Evolutionary conservation across 1,140 invertebrate genomes (phyloP), one percentile per base, ranked within the genome.

Genomic region (Ostrea edulis): DNA sequence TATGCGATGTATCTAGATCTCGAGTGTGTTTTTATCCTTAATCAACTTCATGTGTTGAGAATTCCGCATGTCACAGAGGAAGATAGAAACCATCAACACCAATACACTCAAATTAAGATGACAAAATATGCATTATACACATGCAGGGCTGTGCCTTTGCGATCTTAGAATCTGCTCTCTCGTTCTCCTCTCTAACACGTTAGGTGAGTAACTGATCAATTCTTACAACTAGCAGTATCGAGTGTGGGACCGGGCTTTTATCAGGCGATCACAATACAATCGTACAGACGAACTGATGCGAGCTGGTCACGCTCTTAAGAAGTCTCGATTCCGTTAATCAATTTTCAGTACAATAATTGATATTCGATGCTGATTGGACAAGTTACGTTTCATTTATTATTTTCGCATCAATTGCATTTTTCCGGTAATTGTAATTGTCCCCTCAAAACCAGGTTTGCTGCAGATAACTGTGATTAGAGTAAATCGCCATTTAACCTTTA

Each of bases 361-460:
- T 77, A 77, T 77, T 77, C 68, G 68, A 77, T 77, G 68, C 68
- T 77, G 68, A 77, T 77, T 77, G 29, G 29, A 77, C 68, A 77
- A 29, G 25, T 77, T 29, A 77, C 68, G 25, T 77, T 77, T 77
- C 68, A 77, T 77, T 77, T 77, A 77, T 77, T 25, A 77, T 77
- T 77, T 77, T 77, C 68, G 68, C 68, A 25, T 77, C 68, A 35
- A 77, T 77, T 29, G 68, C 29, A 77, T 25, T 77, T 77, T 9
- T 8, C 22, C 29, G 25, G 68, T 77, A 77, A 77, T 77, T 77
- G 29, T 77, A 77, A 77, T 77, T 77, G 68, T 77, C 68, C 68
- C 29, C 22, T 14, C 68, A 77, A 29, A 12, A 14, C 22, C 14
- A 77, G 68, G 68, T 77, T 29, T 77, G 25, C 68, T 35, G 68